These are phyloP conservation scores for Lithosia quadra DNA, from an alignment of 2,888 invertebrate species.

Conservation along the genomic window DNA sequence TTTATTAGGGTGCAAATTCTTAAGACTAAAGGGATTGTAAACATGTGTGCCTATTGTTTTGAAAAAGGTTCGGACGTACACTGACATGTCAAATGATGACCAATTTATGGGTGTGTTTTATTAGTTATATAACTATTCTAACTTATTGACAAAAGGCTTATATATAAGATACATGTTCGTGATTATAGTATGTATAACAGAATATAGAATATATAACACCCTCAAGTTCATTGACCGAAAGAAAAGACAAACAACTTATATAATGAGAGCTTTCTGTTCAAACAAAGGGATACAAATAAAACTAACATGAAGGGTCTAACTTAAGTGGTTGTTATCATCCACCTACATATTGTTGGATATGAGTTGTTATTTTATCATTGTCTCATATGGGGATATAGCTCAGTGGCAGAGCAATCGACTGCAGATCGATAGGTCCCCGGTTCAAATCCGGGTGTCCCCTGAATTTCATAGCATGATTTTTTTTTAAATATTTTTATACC, in stretches of 20 bases:
- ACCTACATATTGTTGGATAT: slow-evolving; percentile 19
- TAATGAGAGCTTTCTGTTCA: slow-evolving; percentile 22
- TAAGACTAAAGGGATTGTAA: no score
- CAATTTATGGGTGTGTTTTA: no score
- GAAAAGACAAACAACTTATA: slow-evolving; percentile 21
- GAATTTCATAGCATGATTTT: accelerated
- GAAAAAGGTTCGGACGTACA: no score
- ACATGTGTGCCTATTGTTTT: no score
- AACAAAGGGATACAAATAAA: slow-evolving; percentile 14
- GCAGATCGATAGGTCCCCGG: slow-evolving; percentile 86
- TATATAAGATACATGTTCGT: no score
- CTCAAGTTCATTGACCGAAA: slow-evolving; percentile 20
- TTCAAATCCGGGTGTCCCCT: slow-evolving; percentile 85
- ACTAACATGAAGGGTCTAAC: slow-evolving; percentile 19
- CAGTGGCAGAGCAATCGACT: slow-evolving; percentile 86
- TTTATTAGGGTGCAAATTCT: no score
- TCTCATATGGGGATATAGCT: slow-evolving; percentile 73
- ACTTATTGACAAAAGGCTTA: no score
- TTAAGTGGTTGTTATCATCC: slow-evolving; percentile 12
- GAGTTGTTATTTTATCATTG: background rate
- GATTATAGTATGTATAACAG: no score
- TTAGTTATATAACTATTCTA: no score
- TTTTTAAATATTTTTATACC: no score
- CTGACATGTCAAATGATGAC: no score
- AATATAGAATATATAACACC: no score